These are phyloP conservation scores for Eurystomus glaucurus DNA, from an alignment of 2,797 vertebrate genomes.

Conservation along the genomic window DNA sequence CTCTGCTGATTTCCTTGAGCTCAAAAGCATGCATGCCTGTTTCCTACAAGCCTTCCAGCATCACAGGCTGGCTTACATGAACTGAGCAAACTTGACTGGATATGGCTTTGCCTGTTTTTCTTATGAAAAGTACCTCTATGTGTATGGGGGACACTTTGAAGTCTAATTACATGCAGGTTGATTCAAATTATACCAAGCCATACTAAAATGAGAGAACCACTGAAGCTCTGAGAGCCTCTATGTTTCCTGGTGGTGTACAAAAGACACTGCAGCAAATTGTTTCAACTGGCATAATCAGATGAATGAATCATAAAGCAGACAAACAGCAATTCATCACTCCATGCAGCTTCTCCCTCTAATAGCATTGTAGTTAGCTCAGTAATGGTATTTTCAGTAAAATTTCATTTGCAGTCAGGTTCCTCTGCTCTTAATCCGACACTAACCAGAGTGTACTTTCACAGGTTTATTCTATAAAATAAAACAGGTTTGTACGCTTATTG, in stretches of 20 bases:
- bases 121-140: not conserved
- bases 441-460: not conserved
- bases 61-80: not conserved
- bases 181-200: conserved; percentile 33
- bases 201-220: not conserved
- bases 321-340: conserved; percentile 65
- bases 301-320: conserved; percentile 75
- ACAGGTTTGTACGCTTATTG: not conserved
- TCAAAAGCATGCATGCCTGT: not conserved
- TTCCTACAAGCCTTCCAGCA: not conserved
- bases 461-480: not conserved
- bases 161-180: not conserved
- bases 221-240: conserved; percentile 51
- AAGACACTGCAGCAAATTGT: conserved; percentile 74
- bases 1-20: not conserved
- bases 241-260: conserved; percentile 52
- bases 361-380: not conserved
- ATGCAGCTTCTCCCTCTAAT: conserved; percentile 1
- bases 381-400: not conserved
- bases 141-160: not conserved
- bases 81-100: not conserved
- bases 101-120: not conserved
- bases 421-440: not conserved
- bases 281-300: conserved; percentile 64
- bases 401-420: not conserved